phyloP scores from a whole-genome alignment of 1,140 invertebrate species.

The roundworm (Caenorhabditis elegans) region WBcel235 BX284606.5:7547501-7548000 shows the following conservation, averaged over 20 bases:
- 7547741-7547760: constrained; percentile 44
- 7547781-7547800: constrained; percentile 34
- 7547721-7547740: constrained; percentile 43
- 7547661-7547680: background rate
- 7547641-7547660: background rate
- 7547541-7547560: constrained; percentile 49
- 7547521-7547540: constrained; percentile 44
- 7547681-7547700: constrained; percentile 27
- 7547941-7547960: constrained; percentile 32
- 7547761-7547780: constrained; percentile 36
- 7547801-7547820: constrained; percentile 43
- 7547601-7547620: constrained; percentile 42
- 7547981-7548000: constrained; percentile 19
- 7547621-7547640: constrained; percentile 40
- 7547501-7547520: constrained; percentile 19
- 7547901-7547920: constrained; percentile 27
- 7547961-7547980: constrained; percentile 1
- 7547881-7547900: constrained; percentile 10
- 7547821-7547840: constrained; percentile 17
- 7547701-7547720: constrained; percentile 38
- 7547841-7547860: constrained; percentile 22
- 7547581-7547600: constrained; percentile 42
- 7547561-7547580: constrained; percentile 46
- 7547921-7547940: constrained; percentile 39
- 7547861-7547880: constrained; percentile 21